These are phyloP conservation scores for Helicoverpa zea DNA, from an alignment of 1,140 invertebrate genomes.

Conservation along the genomic window DNA sequence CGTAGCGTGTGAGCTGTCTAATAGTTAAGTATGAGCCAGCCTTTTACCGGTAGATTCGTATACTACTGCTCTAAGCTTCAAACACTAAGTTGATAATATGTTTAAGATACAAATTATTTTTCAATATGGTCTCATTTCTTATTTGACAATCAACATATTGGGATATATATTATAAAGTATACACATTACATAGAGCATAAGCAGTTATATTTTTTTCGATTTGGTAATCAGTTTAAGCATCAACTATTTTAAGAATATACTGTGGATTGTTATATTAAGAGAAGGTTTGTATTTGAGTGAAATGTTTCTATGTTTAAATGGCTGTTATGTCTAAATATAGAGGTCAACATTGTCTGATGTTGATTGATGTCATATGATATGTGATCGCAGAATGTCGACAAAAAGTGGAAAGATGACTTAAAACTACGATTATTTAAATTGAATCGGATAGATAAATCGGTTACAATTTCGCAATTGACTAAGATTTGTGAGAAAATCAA, in stretches of 20 bases:
- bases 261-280: conserved; percentile 46
- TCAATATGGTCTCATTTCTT: conserved; percentile 43
- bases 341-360: neutral
- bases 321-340: conserved; percentile 44
- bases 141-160: conserved; percentile 38
- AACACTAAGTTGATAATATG: conserved; percentile 32
- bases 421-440: conserved; percentile 10
- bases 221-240: conserved; percentile 30
- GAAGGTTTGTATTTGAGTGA: conserved; percentile 31
- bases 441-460: conserved; percentile 9
- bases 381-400: neutral
- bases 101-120: conserved; percentile 40
- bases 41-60: conserved; percentile 60
- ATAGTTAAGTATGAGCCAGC: conserved; percentile 58
- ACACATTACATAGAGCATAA: conserved; percentile 20
- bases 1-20: conserved; percentile 66
- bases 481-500: conserved; percentile 4
- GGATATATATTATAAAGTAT: conserved; percentile 35
- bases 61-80: conserved; percentile 47
- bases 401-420: conserved; percentile 18
- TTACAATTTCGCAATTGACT: conserved; percentile 22
- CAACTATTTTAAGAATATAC: conserved; percentile 33
- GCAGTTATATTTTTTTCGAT: conserved; percentile 36
- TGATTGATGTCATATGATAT: conserved; percentile 20
- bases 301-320: conserved; percentile 41